Evolutionary conservation across 2,113 vertebrate genomes (phyloP), one percentile per base, ranked within the genome.

Genomic region (Acanthochromis polyacanthus): DNA sequence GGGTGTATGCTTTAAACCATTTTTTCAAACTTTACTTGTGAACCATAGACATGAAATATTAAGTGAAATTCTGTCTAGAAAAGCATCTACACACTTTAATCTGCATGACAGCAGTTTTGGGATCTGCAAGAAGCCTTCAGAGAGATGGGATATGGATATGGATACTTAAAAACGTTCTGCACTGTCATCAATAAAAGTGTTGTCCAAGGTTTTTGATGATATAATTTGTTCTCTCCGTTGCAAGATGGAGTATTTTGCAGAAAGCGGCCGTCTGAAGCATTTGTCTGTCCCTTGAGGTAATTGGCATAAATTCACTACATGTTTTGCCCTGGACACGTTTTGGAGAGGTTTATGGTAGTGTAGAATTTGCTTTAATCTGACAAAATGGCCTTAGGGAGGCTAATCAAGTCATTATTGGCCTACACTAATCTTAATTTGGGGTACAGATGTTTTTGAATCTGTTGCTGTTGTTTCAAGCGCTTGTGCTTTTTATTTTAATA

Each of bases 21-120:
- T 43, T 43, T 25, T 14, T 68, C 36, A 64, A 45, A 45, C 51
- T 38, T 53, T 0, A 12, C 19, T 53, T 51, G 9, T 36, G 50
- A 48, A 75, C 32, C 45, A 59, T 38, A 12, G 48, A 14, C 6
- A 15, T 76, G 36, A 73, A 14, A 58, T 52, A 38, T 65, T 40
- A 63, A 56, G 15, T 12, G 38, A 16, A 68, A 72, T 10, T 0
- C 14, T 23, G 23, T 23, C 23, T 30, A 32, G 17, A 74, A 70
- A 55, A 51, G 4, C 14, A 17, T 52, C 9, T 59, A 3, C 25
- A 62, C 15, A 30, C n/a, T 25, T 4, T 46, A 69, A 63, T 30
- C 32, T 52, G 22, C 53, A 7, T 11, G 19, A 48, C 28, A 48
- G 1, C 14, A 56, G 22, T 52, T 57, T 71, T 45, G 16, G 16